Conservation (phyloP, 2,113 vertebrate genomes). For the Leptodactylus fuscus region DNA sequence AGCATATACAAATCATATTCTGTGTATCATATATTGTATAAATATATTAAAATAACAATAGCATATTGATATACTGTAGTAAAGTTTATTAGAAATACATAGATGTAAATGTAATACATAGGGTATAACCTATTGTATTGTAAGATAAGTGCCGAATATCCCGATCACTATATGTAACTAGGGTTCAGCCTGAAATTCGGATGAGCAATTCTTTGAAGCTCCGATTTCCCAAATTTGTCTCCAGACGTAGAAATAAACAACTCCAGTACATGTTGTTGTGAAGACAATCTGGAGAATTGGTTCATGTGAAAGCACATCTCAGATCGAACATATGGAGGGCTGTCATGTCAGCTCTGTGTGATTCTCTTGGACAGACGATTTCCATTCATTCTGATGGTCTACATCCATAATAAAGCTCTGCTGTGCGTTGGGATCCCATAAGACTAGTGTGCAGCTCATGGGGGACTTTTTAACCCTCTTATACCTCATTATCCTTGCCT, state of each 20-base stretch:
- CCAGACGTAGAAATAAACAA: slow-evolving; percentile 38
- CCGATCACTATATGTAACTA: not conserved
- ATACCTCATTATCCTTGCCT: not conserved
- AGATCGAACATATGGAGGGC: slow-evolving; percentile 52
- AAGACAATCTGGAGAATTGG: slow-evolving; percentile 35
- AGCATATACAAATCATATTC: no score
- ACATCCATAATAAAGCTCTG: slow-evolving; percentile 50
- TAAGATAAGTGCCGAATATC: not conserved
- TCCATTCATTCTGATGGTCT: slow-evolving; percentile 47
- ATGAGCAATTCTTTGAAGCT: slow-evolving; percentile 22
- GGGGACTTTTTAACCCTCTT: slow-evolving; percentile 31
- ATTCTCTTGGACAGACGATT: slow-evolving; percentile 51
- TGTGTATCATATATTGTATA: no score
- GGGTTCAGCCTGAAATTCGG: no score
- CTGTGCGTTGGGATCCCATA: slow-evolving; percentile 38
- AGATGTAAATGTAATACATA: no score
- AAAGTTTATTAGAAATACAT: no score
- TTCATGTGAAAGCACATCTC: slow-evolving; percentile 44
- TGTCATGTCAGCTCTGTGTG: slow-evolving; percentile 53
- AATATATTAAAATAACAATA: no score
- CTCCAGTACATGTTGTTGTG: not conserved
- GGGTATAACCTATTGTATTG: not conserved
- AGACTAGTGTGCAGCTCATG: slow-evolving; percentile 14
- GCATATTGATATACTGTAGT: no score
- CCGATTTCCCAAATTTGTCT: slow-evolving; percentile 9